Evolutionary conservation across 2,797 vertebrate genomes (phyloP), one percentile per base, ranked within the genome.

Genomic region (Argya squamiceps): DNA sequence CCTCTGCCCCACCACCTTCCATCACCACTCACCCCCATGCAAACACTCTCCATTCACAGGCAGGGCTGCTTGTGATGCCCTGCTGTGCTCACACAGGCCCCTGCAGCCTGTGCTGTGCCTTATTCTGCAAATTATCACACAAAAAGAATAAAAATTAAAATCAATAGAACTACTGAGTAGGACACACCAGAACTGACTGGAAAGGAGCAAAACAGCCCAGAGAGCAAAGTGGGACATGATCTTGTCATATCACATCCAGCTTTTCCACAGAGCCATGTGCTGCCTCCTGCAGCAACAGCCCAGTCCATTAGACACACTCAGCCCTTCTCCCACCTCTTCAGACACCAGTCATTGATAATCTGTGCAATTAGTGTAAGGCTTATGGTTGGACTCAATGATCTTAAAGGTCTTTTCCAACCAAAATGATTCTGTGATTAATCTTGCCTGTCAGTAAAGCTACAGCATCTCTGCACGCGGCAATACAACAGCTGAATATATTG

Each of bases 261-360:
- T 78, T 73, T 91, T 65, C 50, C 84, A 65, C 44, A 19, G n/a
- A 81, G 84, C 56, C 60, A 18, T 5, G 44, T 67, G 50, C 73
- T 86, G 63, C 56, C 53, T 78, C 46, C n/a, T 24, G 21, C 50
- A 93, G 88, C 77, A 73, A 21, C 34, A 88, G 64, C 59, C 70
- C 70, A 82, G 55, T 37, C 85, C 63, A 77, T 94, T 86, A 95
- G 85, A 74, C 19, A 56, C 59, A 63, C 50, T 92, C 67, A 94
- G 94, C 52, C 68, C 83, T 84, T 49, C 85, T 70, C 83, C 84
- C 82, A 83, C 89, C 84, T 88, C 92, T 89, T 84, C 53, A 88
- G 95, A 80, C 83, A 87, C 77, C 77, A 88, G 92, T 30, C 85
- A 86, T 71, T 58, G 88, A 82, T 90, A 96, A 95, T 58, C 88